Percentiles rank a stretch among this genome's conserved stretches.
phyloP scores from a whole-genome alignment of 2,888 invertebrate genomes.

The Megaustenia siamemsis region DNA sequence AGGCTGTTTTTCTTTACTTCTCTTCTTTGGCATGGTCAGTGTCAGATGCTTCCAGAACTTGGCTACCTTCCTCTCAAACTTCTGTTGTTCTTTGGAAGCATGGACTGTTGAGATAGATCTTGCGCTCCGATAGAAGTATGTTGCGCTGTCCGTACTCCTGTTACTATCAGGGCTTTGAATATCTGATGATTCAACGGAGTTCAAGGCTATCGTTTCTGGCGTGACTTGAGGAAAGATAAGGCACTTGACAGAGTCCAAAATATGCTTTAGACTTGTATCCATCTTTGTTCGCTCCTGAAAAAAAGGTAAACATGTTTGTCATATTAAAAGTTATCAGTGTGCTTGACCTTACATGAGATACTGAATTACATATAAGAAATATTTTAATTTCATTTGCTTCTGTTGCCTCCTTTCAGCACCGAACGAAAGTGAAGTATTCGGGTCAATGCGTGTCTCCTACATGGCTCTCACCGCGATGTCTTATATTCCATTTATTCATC shows the following conservation, averaged over 20 bases:
- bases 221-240: conserved; percentile 20
- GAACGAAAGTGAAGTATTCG: no score
- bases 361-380: no score
- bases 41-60: conserved; percentile 46
- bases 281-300: conserved; percentile 39
- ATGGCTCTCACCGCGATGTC: no score
- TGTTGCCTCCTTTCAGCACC: no score
- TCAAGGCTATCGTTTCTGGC: background rate
- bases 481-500: no score
- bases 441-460: no score
- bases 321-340: no score
- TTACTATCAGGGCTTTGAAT: background rate
- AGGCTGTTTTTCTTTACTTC: background rate
- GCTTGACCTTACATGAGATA: no score
- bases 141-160: background rate
- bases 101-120: background rate
- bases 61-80: conserved; percentile 12
- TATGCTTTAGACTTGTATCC: conserved; percentile 46
- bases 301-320: conserved; percentile 13
- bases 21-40: conserved; percentile 53
- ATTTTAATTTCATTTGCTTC: no score
- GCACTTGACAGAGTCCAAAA: conserved; percentile 49
- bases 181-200: background rate
- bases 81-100: conserved; percentile 2
- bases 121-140: background rate